Evolutionary conservation across 2,888 invertebrate species (phyloP), one percentile per base, ranked within the genome.

Genomic region (Entomobrya multifasciata): DNA sequence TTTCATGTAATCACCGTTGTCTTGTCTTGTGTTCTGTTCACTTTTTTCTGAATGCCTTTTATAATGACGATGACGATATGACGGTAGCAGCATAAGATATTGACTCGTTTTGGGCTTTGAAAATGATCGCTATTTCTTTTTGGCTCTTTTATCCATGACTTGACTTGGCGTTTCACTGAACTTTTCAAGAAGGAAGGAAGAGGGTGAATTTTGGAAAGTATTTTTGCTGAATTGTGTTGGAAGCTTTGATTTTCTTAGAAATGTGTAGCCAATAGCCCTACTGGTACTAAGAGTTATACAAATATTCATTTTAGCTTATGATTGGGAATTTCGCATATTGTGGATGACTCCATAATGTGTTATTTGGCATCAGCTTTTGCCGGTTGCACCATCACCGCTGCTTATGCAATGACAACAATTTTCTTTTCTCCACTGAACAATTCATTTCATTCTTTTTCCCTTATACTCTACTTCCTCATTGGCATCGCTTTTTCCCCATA

Each of bases 101-200:
- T n/a, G n/a, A n/a, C n/a, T n/a, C n/a, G n/a, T n/a, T n/a, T n/a
- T n/a, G n/a, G n/a, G n/a, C n/a, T n/a, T n/a, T n/a, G n/a, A n/a
- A n/a, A n/a, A n/a, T 70, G 70, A 70, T 70, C 44, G 47, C 36
- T 70, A n/a, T n/a, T n/a, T n/a, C n/a, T 70, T 70, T 47, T 70
- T 70, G 70, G 70, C 70, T 44, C 65, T 22, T 20, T n/a, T n/a
- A 47, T 47, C 15, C 47, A 70, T 36, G 36, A 65, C 60, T 41
- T 20, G 70, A 70, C 22, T 44, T 22, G n/a, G n/a, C n/a, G n/a
- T n/a, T n/a, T n/a, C n/a, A n/a, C n/a, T n/a, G n/a, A n/a, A n/a
- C n/a, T n/a, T n/a, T n/a, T n/a, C n/a, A 6, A 57, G 57, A 6
- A 10, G 57, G 15, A 4, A 57, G 22, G 6, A 27, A 27, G 36